Evolutionary conservation across 2,888 invertebrate genomes (phyloP).

Genomic region (Eilema depressum): DNA sequence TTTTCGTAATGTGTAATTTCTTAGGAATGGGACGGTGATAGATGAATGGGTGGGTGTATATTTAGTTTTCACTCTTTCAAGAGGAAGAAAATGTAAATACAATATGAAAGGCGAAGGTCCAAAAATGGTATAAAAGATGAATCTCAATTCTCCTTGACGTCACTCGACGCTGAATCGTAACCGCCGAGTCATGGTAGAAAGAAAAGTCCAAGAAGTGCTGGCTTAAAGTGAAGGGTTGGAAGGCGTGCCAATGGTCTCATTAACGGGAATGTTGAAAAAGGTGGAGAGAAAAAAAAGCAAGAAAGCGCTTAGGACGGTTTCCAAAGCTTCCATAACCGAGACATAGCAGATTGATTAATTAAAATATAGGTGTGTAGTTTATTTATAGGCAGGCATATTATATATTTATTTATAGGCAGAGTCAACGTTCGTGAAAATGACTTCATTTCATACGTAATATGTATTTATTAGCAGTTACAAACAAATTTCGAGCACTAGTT

Average conservation of each 20-base stretch:
- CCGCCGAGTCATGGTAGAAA: too few relatives aligned
- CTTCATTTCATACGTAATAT: neutral
- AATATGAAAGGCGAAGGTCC: too few relatives aligned
- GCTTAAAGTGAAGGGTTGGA: neutral
- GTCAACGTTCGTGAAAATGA: neutral
- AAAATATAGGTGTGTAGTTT: neutral
- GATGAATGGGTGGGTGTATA: too few relatives aligned
- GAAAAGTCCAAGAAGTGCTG: neutral
- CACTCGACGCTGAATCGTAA: too few relatives aligned
- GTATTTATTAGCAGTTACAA: neutral
- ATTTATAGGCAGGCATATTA: too few relatives aligned
- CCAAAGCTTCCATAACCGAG: neutral
- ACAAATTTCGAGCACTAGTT: constrained; percentile 1
- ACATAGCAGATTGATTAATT: neutral
- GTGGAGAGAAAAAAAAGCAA: neutral
- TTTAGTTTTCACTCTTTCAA: neutral
- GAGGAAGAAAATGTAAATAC: too few relatives aligned
- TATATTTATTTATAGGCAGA: too few relatives aligned
- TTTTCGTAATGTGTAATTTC: too few relatives aligned
- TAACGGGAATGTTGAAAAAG: neutral
- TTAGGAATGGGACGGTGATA: too few relatives aligned
- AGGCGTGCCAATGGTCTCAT: neutral
- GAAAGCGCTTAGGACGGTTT: neutral
- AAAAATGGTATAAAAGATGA: too few relatives aligned
- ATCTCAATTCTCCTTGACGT: too few relatives aligned